A percentile compares a stretch with the other conserved stretches of the same genome.
Conservation (phyloP, 2,888 invertebrate genomes). For the Rhogogaster chlorosoma region DNA sequence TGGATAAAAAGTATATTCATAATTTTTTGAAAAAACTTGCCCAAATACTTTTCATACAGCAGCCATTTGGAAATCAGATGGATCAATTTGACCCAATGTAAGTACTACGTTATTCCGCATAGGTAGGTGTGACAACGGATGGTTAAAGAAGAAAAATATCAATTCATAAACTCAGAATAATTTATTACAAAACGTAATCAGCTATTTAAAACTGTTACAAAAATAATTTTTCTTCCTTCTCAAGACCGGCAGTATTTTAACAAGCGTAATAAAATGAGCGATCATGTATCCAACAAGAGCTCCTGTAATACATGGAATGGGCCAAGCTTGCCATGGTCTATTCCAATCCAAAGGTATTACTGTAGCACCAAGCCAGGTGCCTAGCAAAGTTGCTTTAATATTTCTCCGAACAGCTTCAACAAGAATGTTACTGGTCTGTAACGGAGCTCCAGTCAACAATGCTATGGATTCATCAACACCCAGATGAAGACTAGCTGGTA, state of each 20-base stretch:
- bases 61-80: no score
- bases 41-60: no score
- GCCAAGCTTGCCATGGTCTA: constrained; percentile 92
- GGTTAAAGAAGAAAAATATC: not conserved
- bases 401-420: constrained; percentile 80
- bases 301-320: constrained; percentile 86
- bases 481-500: constrained; percentile 82
- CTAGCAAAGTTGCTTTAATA: constrained; percentile 83
- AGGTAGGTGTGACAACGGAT: no score
- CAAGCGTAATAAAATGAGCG: constrained; percentile 80
- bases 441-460: constrained; percentile 80
- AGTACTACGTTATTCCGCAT: no score
- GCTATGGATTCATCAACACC: constrained; percentile 82
- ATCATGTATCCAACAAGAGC: constrained; percentile 82
- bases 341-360: constrained; percentile 96
- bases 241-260: constrained; percentile 72
- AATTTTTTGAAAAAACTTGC: no score
- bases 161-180: constrained; percentile 9
- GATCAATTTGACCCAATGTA: no score
- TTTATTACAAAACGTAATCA: constrained; percentile 12
- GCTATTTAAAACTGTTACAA: not conserved
- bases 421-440: constrained; percentile 74
- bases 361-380: constrained; percentile 91
- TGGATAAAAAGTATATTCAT: no score
- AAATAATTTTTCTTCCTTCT: constrained; percentile 62